Percentiles rank a stretch among this genome's conserved stretches.
Evolutionary conservation across 2,113 vertebrate species (phyloP).

Genomic region (Albula glossodonta): DNA sequence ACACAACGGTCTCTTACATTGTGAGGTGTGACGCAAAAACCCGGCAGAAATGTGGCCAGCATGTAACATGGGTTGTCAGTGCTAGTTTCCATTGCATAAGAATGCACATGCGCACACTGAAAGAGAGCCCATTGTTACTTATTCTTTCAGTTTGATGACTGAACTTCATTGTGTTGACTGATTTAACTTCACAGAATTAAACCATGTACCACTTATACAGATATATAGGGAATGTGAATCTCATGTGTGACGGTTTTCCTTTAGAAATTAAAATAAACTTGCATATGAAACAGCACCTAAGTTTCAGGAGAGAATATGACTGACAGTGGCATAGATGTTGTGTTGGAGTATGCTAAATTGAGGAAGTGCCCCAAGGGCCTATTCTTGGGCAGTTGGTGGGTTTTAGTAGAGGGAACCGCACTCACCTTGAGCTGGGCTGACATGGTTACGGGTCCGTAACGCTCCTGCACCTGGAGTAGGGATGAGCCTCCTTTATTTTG

Average conservation of each 20-base stretch:
- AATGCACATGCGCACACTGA: background rate
- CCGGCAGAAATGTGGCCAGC: background rate
- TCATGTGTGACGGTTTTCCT: too few species aligned
- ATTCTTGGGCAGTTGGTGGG: background rate
- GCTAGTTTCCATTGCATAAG: background rate
- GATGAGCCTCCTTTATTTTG: conserved; percentile 88
- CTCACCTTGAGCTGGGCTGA: conserved; percentile 86
- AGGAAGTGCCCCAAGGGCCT: background rate
- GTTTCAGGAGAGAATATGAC: too few species aligned
- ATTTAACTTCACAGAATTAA: too few species aligned
- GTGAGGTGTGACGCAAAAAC: background rate
- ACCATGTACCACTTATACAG: too few species aligned
- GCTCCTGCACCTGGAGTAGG: conserved; percentile 82
- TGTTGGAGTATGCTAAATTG: too few species aligned
- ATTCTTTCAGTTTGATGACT: background rate
- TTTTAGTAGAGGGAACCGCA: background rate
- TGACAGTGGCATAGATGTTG: too few species aligned
- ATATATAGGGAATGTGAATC: too few species aligned
- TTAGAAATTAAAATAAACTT: too few species aligned
- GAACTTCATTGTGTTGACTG: too few species aligned
- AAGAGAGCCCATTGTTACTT: background rate
- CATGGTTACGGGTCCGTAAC: conserved; percentile 80
- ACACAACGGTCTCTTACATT: background rate
- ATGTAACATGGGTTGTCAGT: background rate
- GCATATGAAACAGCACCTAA: background rate